Evolutionary conservation across 1,140 invertebrate species (phyloP).

Genomic region (Parasteatoda tepidariorum): DNA sequence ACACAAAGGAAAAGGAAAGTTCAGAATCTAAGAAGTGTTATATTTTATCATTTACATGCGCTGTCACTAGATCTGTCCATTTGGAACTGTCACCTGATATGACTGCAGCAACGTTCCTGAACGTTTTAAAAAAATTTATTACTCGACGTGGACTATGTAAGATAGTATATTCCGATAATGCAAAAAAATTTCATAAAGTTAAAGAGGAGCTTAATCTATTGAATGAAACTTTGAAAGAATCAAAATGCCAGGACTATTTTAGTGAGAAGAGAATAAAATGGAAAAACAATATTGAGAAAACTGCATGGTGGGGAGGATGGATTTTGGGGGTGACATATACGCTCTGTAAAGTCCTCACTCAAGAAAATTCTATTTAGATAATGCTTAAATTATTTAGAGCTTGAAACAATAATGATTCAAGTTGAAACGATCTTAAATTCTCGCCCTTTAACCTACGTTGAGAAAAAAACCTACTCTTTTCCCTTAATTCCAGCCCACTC

Average conservation of each 20-base stretch:
- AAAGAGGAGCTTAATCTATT: conserved; percentile 59
- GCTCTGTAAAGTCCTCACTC: conserved; percentile 51
- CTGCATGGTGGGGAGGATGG: not conserved
- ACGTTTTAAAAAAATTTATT: conserved; percentile 65
- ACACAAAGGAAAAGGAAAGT: not conserved
- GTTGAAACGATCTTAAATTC: conserved; percentile 67
- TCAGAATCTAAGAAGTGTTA: not conserved
- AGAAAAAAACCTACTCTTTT: conserved; percentile 64
- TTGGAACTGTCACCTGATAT: conserved; percentile 66
- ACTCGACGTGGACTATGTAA: conserved; percentile 63
- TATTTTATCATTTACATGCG: not conserved
- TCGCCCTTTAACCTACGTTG: conserved; percentile 65
- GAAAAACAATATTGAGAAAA: conserved; percentile 35
- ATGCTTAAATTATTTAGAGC: conserved; percentile 64
- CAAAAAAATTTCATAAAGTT: conserved; percentile 66
- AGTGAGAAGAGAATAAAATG: conserved; percentile 38
- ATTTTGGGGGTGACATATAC: conserved; percentile 61
- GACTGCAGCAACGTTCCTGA: conserved; percentile 64
- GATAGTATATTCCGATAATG: conserved; percentile 66
- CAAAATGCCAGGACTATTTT: not conserved
- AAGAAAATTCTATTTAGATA: conserved; percentile 11
- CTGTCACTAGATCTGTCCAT: conserved; percentile 65
- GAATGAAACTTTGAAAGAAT: conserved; percentile 65
- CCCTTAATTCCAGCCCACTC: conserved; percentile 63
- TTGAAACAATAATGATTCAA: conserved; percentile 62